Evolutionary conservation across 1,140 invertebrate species (phyloP).

Genomic region (Steinernema feltiae): DNA sequence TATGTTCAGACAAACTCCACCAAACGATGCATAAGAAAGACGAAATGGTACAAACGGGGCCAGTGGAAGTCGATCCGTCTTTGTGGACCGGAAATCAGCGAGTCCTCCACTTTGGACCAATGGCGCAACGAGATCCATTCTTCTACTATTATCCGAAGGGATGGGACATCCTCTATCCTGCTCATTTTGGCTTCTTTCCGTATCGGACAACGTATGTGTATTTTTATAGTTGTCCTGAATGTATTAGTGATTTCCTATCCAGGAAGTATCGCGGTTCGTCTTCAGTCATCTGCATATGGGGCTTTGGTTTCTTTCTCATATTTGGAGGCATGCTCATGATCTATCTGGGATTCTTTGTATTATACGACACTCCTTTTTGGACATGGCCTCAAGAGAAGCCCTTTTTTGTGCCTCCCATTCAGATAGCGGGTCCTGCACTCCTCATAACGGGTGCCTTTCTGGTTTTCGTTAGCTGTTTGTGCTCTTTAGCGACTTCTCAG

Average conservation of each 20-base stretch:
- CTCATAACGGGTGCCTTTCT: slow-evolving; percentile 42
- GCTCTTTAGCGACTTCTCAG: slow-evolving; percentile 46
- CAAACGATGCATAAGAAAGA: slow-evolving; percentile 55
- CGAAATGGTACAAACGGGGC: slow-evolving; percentile 55
- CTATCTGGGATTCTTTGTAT: slow-evolving; percentile 51
- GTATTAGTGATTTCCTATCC: no score
- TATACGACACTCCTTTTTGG: slow-evolving; percentile 54
- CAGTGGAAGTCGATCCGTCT: slow-evolving; percentile 52
- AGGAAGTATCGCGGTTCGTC: slow-evolving; percentile 57
- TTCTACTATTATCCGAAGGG: slow-evolving; percentile 58
- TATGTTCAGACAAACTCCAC: slow-evolving; percentile 53
- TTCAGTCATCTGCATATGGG: slow-evolving; percentile 47
- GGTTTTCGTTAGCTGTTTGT: slow-evolving; percentile 41
- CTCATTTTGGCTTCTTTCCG: slow-evolving; percentile 57
- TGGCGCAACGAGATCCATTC: slow-evolving; percentile 57
- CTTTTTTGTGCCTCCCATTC: slow-evolving; percentile 32
- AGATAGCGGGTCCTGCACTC: slow-evolving; percentile 49
- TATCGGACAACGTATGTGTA: slow-evolving; percentile 49
- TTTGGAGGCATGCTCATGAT: slow-evolving; percentile 52
- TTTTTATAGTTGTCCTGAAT: no score
- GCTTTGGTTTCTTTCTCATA: slow-evolving; percentile 53
- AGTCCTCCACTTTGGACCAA: slow-evolving; percentile 56
- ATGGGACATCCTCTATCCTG: slow-evolving; percentile 56
- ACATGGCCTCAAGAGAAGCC: slow-evolving; percentile 38
- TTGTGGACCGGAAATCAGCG: slow-evolving; percentile 55